Base-by-base conservation (phyloP, 1,140 invertebrate genomes). In the Drosophila triauraria region DNA sequence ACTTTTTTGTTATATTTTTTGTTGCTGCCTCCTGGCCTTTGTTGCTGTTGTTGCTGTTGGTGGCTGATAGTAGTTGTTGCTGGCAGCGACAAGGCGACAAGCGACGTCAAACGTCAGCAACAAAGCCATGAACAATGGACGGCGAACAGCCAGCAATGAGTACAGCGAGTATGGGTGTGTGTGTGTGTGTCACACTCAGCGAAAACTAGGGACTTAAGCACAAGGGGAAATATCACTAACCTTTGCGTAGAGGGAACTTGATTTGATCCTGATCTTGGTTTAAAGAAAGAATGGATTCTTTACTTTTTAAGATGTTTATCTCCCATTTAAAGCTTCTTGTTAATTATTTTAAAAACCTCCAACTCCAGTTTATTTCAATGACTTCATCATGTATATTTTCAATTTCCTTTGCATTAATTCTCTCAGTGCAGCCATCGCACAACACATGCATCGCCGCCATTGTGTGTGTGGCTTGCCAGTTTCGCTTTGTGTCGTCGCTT, bases 71-170 rank as follows among this genome's bases (percentile, higher is more conserved):
- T 46, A 30, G 72, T 74, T 65, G 46, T 27, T 72, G 85, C 85
- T 85, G 83, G 67, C 80, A 87, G 83, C 83, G 83, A 86, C 82
- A 87, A 64, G 82, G 81, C 82, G 80, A 83, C 80, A 84, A 78
- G 83, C 83, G 61, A 77, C 84, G 81, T 88, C 86, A 90, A 56
- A 90, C 85, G 85, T 81, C 85, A 88, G 82, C 85, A 81, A 79
- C 85, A 88, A 77, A 88, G 82, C 85, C 54, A 59, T 27, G 75
- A 79, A 79, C 77, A 79, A 79, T 79, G 77, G 60, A 44, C 74
- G 59, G 53, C 54, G 42, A 75, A 57, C 58, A 63, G 78, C 62
- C 44, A 69, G 62, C 50, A 84, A 84, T 63, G 69, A 77, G 78
- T 69, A 46, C 44, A 50, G 43, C 4, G 25, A 32, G 60, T 47